phyloP scores from a whole-genome alignment of 2,888 invertebrate genomes.

The Mimumesa dahlbomi region DNA sequence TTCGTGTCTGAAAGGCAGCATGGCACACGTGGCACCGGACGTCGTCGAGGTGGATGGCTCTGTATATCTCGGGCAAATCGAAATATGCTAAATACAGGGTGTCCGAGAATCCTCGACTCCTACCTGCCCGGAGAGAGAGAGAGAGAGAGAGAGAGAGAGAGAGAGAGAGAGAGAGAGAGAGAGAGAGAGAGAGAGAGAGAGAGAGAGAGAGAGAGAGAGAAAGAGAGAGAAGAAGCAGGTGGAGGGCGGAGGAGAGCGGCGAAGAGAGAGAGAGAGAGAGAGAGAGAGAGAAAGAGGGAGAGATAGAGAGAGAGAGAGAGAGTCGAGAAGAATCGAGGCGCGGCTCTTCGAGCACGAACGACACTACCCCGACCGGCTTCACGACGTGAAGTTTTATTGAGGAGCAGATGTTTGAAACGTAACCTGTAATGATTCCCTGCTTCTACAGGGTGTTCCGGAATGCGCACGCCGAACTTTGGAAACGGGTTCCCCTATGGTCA shows the following conservation, averaged over 20 bases:
- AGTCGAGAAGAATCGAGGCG: conserved; percentile 47
- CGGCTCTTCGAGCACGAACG: conserved; percentile 50
- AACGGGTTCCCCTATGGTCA: too few species aligned
- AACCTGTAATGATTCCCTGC: conserved; percentile 49
- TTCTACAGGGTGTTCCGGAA: too few species aligned
- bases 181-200: neutral
- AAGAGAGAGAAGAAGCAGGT: conserved; percentile 42
- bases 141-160: neutral
- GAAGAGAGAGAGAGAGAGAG: neutral
- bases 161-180: neutral
- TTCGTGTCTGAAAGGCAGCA: conserved; percentile 57
- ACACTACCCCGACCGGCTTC: conserved; percentile 51
- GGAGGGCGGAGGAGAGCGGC: neutral
- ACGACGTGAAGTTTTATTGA: conserved; percentile 51
- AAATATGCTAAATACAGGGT: conserved; percentile 67
- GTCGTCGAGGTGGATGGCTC: conserved; percentile 53
- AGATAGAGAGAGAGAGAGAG: neutral
- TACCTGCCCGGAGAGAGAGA: conserved; percentile 14
- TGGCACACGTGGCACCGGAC: conserved; percentile 61
- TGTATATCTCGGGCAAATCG: conserved; percentile 65
- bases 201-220: neutral
- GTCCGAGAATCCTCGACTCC: conserved; percentile 55
- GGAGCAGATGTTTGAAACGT: conserved; percentile 56
- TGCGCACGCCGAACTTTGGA: too few species aligned
- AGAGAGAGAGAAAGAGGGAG: neutral